A percentile compares a stretch with the other conserved stretches of the same genome.
These are phyloP conservation scores for Germaria angustata DNA, from an alignment of 2,888 invertebrate species.

Conservation along the genomic window DNA sequence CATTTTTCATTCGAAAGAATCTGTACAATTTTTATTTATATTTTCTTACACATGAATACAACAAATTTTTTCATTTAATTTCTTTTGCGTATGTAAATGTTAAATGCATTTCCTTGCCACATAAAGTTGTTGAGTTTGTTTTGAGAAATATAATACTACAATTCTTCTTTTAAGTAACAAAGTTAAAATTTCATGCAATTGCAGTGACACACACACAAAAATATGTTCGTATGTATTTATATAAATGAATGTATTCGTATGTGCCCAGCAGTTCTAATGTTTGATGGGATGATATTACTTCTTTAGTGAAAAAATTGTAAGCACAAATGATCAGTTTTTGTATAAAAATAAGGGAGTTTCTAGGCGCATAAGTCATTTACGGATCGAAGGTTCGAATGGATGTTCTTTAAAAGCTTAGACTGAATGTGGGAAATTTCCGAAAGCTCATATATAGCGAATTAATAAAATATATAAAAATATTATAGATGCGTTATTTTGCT, in stretches of 20 bases:
- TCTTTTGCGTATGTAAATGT: not conserved
- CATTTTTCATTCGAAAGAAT: slow-evolving; percentile 1
- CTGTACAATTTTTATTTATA: not conserved
- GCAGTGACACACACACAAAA: not conserved
- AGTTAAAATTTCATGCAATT: slow-evolving; percentile 9
- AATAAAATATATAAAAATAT: too few relatives aligned
- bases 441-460: too few relatives aligned
- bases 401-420: too few relatives aligned
- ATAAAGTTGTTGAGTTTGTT: slow-evolving; percentile 22
- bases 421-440: too few relatives aligned
- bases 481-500: too few relatives aligned
- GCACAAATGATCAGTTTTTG: too few relatives aligned
- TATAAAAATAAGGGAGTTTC: too few relatives aligned
- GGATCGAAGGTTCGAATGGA: too few relatives aligned
- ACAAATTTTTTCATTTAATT: slow-evolving; percentile 13
- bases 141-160: not conserved
- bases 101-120: slow-evolving; percentile 1
- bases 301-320: too few relatives aligned
- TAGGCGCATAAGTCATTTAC: too few relatives aligned
- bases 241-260: not conserved
- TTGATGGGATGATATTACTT: too few relatives aligned
- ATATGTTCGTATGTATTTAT: not conserved
- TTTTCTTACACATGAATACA: not conserved
- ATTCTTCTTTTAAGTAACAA: slow-evolving; percentile 5
- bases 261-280: not conserved